Evolutionary conservation across 2,888 invertebrate genomes (phyloP).

Genomic region (Polia nebulosa): DNA sequence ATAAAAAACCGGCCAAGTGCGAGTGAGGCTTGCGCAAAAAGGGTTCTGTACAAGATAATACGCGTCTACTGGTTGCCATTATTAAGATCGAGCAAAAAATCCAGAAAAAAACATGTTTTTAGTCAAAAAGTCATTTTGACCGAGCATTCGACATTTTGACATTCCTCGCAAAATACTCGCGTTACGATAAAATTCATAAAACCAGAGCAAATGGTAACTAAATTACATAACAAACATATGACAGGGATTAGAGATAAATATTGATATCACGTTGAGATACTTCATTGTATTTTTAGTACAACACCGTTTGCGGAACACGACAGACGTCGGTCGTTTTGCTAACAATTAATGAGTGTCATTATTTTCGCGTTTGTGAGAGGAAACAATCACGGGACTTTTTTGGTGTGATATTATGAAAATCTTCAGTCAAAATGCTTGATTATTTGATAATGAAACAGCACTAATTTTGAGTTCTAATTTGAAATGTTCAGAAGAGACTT

Average conservation of each 20-base stretch:
- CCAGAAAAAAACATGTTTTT: too few species aligned
- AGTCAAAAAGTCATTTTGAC: too few species aligned
- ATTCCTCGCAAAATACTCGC: not conserved
- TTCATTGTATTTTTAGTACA: conserved; percentile 53
- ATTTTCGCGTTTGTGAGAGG: not conserved
- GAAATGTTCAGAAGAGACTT: too few species aligned
- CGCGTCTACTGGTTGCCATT: too few species aligned
- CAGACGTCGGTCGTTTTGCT: conserved; percentile 23
- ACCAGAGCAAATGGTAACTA: not conserved
- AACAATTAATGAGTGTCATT: not conserved
- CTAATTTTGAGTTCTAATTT: too few species aligned
- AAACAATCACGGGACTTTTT: not conserved
- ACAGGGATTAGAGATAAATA: conserved; percentile 50
- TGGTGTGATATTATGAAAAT: conserved; percentile 3
- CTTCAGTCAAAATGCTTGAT: not conserved
- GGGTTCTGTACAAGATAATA: too few species aligned
- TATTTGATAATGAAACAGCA: not conserved
- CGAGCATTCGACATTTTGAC: too few species aligned
- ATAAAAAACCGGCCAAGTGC: too few species aligned
- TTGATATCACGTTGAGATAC: conserved; percentile 46
- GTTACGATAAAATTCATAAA: not conserved
- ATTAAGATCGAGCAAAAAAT: too few species aligned
- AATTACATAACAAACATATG: conserved; percentile 40
- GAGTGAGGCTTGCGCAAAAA: too few species aligned
- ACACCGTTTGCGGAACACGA: conserved; percentile 5